Evolutionary conservation across 2,113 vertebrate genomes (phyloP).

Genomic region (Progne subis): DNA sequence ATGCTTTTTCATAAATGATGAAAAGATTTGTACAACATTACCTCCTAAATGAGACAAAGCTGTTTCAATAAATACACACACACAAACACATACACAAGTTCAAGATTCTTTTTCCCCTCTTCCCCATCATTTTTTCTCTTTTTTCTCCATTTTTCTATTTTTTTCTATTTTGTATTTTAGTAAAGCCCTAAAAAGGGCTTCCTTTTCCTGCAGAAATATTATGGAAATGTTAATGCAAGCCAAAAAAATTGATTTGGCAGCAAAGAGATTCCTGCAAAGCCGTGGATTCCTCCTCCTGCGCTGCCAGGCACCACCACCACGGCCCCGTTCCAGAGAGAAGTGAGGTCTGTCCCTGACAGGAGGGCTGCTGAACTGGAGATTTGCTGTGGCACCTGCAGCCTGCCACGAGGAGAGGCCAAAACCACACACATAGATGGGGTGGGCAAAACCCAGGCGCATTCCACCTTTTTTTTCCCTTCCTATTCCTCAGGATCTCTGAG

Average conservation of each 20-base stretch:
- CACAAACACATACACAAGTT: accelerated
- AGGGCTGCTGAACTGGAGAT: neutral
- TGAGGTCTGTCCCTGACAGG: neutral
- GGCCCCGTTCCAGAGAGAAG: accelerated
- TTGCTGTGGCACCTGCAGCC: neutral
- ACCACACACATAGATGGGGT: accelerated
- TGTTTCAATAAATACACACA: neutral
- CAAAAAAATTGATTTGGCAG: neutral
- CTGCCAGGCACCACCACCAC: neutral
- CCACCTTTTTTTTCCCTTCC: accelerated
- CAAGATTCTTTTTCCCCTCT: neutral
- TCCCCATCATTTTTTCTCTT: neutral
- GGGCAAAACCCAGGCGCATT: neutral
- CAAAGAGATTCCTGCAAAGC: accelerated
- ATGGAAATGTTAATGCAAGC: neutral
- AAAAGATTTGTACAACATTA: neutral
- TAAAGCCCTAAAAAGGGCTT: neutral
- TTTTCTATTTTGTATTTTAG: neutral
- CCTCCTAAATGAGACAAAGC: neutral
- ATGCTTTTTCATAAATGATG: neutral
- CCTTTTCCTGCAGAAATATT: neutral
- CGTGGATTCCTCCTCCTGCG: neutral
- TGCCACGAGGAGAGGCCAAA: neutral
- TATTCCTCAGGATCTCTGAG: neutral
- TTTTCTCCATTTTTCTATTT: neutral